These are phyloP conservation scores for Pygoscelis antarcticus DNA, from an alignment of 2,113 vertebrate species.

Conservation along the genomic window DNA sequence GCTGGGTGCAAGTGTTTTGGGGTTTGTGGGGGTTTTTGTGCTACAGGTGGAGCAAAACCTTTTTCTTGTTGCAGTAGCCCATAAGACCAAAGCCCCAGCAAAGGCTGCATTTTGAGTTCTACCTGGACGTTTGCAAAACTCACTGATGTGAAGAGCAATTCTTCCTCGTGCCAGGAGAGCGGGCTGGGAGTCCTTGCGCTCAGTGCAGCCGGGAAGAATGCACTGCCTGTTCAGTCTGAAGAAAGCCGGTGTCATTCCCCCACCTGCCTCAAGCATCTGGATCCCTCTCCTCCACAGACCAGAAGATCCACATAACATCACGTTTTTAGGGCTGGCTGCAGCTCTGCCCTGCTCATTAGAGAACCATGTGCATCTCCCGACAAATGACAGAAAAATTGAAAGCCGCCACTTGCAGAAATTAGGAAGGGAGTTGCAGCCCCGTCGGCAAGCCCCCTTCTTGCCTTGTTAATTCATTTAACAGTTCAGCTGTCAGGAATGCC, in stretches of 20 bases:
- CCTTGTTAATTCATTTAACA: constrained; percentile 62
- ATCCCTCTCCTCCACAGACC: neutral
- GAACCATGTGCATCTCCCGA: constrained; percentile 3
- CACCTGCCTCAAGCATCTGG: neutral
- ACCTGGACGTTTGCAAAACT: neutral
- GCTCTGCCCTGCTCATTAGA: constrained; percentile 51
- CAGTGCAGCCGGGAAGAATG: neutral
- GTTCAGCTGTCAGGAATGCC: constrained; percentile 43
- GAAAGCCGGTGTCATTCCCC: neutral
- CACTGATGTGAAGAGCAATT: neutral
- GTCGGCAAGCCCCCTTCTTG: constrained; percentile 9
- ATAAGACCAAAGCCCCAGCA: neutral
- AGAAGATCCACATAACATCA: neutral
- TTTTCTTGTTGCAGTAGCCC: neutral
- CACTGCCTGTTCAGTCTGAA: neutral
- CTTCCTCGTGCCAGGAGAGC: neutral
- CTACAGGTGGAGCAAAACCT: neutral
- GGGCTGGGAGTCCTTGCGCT: neutral
- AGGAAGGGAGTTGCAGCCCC: constrained; percentile 27
- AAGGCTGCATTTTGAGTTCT: neutral
- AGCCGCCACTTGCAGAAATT: constrained; percentile 45
- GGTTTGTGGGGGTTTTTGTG: neutral
- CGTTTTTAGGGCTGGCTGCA: neutral
- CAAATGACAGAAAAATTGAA: constrained; percentile 51
- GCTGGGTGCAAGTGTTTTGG: neutral